Evolutionary conservation across 2,888 invertebrate species (phyloP).

Genomic region (Melolontha melolontha): DNA sequence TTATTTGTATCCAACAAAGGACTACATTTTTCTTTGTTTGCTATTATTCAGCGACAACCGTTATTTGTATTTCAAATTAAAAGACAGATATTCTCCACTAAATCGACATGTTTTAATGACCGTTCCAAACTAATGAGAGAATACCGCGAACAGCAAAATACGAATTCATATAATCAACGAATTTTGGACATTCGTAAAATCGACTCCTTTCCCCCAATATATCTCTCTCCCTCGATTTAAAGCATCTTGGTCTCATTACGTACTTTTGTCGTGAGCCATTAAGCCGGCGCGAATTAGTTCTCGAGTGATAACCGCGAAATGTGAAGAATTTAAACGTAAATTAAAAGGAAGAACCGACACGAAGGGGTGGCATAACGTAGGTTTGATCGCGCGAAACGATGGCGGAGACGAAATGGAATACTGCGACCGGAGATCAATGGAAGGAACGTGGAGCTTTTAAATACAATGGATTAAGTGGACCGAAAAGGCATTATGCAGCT

Average conservation of each 20-base stretch:
- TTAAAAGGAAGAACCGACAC: slow-evolving; percentile 18
- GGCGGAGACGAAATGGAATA: slow-evolving; percentile 13
- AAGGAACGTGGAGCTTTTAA: slow-evolving; percentile 30
- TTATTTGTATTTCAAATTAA: no score
- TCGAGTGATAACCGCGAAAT: slow-evolving; percentile 35
- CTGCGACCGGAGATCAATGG: slow-evolving; percentile 26
- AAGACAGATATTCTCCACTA: no score
- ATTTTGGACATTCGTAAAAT: no score
- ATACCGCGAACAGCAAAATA: no score
- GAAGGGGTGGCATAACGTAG: slow-evolving; percentile 12
- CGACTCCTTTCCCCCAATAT: no score
- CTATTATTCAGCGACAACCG: no score
- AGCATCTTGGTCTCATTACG: slow-evolving; percentile 33
- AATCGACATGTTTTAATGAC: no score
- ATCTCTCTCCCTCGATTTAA: slow-evolving; percentile 7
- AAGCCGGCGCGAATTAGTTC: slow-evolving; percentile 29
- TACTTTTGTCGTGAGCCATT: slow-evolving; percentile 34
- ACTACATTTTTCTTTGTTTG: no score
- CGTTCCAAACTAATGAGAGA: no score
- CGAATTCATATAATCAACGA: no score
- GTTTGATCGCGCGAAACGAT: slow-evolving; percentile 26
- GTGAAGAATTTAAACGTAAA: slow-evolving; percentile 32
- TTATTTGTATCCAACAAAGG: no score
- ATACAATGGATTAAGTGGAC: slow-evolving; percentile 40
- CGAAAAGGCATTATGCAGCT: slow-evolving; percentile 37